Evolutionary conservation across 2,113 vertebrate genomes (phyloP), one percentile per base, ranked within the genome.

Genomic region (Spea bombifrons): DNA sequence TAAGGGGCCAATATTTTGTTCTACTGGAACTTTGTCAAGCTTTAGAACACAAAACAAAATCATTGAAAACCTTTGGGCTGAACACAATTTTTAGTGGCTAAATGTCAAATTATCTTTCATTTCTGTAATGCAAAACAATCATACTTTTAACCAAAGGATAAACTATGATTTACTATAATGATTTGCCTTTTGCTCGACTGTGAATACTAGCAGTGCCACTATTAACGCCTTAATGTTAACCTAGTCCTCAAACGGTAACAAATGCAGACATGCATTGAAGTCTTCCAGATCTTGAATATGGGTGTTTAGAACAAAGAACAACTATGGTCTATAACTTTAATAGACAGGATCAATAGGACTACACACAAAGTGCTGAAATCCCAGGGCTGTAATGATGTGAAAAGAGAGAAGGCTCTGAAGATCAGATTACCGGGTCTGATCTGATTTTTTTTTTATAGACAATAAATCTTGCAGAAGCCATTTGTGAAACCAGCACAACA

Each of bases 391-490:
- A 87, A 81, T 57, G 76, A 83, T 80, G 71, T 74, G 79, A 82
- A 82, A 82, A 81, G 78, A 69, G 70, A 86, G n/a, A 86, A 85
- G 76, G 75, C 72, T 86, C 80, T 84, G 57, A 73, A 82, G 81
- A 88, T 88, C 84, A 83, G 57, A 66, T 89, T 88, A 85, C 82
- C 2, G 78, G 66, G 57, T 75, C 80, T 80, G 66, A 89, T 82
- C 77, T 81, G 84, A 85, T 82, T 84, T 84, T 89, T 59, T 30
- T 88, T 89, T 87, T 85, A 85, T 82, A 89, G 82, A 81, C 81
- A 86, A 83, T 83, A 88, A 81, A 87, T 90, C 78, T 85, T 63
- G 74, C 64, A 80, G 81, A 3, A 88, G 82, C 71, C 70, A 83
- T 86, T 86, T 88, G 73, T 85, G 30, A 83, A 85, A 65, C 80